Evolutionary conservation across 2,797 vertebrate genomes (phyloP), one percentile per base, ranked within the genome.

Genomic region (Setipinna tenuifilis): DNA sequence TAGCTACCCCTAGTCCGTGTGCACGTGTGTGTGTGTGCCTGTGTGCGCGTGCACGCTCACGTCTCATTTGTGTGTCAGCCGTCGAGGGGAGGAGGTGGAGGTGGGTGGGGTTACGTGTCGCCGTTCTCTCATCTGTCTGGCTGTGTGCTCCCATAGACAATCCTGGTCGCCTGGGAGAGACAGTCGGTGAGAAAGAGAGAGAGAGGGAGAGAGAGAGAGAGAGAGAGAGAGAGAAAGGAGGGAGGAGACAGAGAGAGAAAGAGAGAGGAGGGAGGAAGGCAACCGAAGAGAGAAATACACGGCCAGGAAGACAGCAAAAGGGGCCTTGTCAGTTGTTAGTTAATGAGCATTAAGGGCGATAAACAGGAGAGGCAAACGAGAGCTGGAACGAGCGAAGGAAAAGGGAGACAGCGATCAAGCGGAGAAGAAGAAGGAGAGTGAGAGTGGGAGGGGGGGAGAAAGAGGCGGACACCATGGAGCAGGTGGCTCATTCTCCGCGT

Each of bases 401-500:
- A 54, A 54, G 50, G 50, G 50, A 54, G 50, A 54, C 50, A 54
- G 50, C 14, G 50, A 2, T 7, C 5, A 83, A 83, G 68, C 25
- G 82, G 82, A 83, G 85, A 41, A 82, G 48, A 84, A 85, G 83
- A 48, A 86, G 89, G 87, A 91, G 93, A 91, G 89, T 5, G n/a
- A 65, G 71, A 16, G 83, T 85, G 65, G 81, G 93, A 93, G 93
- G 92, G 91, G 85, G 92, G 14, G 71, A 82, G 83, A 87, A 91
- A 88, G 93, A 93, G 93, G 92, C 92, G 85, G 93, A 95, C 87
- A 94, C 93, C 94, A 96, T 96, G 95, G 95, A 95, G 93, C 94
- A 94, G 92, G 93, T 83, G 82, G 94, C 92, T 92, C 92, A 85
- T 35, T 82, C 93, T 85, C 91, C 93, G 0, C 94, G 95, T 87